Conservation (phyloP, 2,888 invertebrate species). For the Rhodophaea formosa region DNA sequence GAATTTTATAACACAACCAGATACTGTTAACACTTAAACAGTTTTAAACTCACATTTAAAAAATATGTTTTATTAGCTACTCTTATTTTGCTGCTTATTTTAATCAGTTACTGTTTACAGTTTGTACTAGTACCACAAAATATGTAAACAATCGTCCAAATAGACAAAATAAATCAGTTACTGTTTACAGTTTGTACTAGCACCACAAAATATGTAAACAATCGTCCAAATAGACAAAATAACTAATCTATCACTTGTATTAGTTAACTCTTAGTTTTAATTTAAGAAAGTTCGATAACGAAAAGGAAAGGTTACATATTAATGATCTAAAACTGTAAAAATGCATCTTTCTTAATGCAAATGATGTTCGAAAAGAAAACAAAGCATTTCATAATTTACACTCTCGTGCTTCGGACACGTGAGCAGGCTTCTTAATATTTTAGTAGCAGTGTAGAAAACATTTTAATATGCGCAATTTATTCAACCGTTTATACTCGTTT, state of each 20-base stretch:
- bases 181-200: too few relatives aligned
- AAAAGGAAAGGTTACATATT: not conserved
- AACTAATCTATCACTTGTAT: not conserved
- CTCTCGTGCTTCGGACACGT: slow-evolving; percentile 4
- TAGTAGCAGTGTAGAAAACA: not conserved
- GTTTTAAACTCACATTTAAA: too few relatives aligned
- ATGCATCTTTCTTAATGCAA: not conserved
- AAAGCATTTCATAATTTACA: not conserved
- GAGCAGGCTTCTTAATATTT: slow-evolving; percentile 2
- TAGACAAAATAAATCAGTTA: not conserved
- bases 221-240: not conserved
- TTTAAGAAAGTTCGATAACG: too few relatives aligned
- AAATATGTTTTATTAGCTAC: too few relatives aligned
- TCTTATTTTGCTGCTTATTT: too few relatives aligned
- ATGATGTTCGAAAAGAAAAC: slow-evolving; percentile 1
- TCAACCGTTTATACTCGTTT: not conserved
- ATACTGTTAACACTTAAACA: too few relatives aligned
- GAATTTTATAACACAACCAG: too few relatives aligned
- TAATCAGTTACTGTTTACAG: too few relatives aligned
- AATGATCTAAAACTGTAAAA: not conserved
- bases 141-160: not conserved
- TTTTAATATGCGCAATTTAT: not conserved
- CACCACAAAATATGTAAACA: not conserved
- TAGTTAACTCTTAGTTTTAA: not conserved
- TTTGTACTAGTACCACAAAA: not conserved